Evolutionary conservation across 1,140 invertebrate species (phyloP).

Genomic region (Scaptodrosophila lebanonensis): DNA sequence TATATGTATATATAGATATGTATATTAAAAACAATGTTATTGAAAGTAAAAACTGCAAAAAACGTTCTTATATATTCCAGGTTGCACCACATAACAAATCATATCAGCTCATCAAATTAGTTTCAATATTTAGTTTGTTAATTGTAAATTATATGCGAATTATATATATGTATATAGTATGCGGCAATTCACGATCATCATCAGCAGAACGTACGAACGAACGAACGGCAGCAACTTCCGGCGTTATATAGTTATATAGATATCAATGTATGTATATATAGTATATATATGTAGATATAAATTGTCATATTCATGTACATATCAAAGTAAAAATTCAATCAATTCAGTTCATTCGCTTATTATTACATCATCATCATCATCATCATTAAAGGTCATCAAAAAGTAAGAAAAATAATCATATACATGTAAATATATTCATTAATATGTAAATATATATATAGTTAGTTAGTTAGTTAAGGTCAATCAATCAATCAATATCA

Average conservation of each 20-base stretch:
- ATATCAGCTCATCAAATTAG: constrained; percentile 58
- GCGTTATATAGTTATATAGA: constrained; percentile 29
- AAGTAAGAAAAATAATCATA: constrained; percentile 59
- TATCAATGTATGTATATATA: constrained; percentile 12
- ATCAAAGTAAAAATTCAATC: constrained; percentile 69
- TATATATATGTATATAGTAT: constrained; percentile 40
- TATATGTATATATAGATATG: constrained; percentile 18
- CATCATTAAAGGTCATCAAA: constrained; percentile 71
- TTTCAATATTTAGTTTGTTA: constrained; percentile 39
- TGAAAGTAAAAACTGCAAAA: constrained; percentile 52
- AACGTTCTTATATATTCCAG: constrained; percentile 61
- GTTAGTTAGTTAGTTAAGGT: constrained; percentile 32
- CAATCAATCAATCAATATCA: constrained; percentile 47
- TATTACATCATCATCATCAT: constrained; percentile 35
- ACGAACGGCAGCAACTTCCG: constrained; percentile 47
- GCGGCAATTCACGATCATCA: constrained; percentile 74
- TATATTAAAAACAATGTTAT: constrained; percentile 53
- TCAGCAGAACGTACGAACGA: constrained; percentile 41
- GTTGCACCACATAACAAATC: constrained; percentile 74
- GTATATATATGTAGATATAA: constrained; percentile 35
- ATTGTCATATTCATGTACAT: constrained; percentile 37
- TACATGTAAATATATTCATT: constrained; percentile 55
- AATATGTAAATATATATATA: constrained; percentile 25
- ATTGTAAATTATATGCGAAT: constrained; percentile 11
- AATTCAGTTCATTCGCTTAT: constrained; percentile 73